Percentiles rank a stretch among this genome's conserved stretches.
Conservation (phyloP, 2,797 vertebrate genomes). For the Platalea minor region DNA sequence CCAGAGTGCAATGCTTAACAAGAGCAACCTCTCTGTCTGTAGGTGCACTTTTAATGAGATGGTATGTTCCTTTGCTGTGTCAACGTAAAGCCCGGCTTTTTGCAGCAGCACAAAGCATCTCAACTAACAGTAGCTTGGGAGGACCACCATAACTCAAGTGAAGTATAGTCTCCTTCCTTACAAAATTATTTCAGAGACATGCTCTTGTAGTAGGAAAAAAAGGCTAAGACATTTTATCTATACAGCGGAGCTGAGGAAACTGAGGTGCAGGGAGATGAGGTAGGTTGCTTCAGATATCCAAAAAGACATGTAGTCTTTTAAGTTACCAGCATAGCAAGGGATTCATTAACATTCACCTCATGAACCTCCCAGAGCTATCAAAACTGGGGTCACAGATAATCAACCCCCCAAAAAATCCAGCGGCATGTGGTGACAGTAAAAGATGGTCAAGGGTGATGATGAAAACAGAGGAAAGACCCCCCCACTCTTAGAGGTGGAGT, state of each 20-base stretch:
- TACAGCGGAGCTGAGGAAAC: background rate
- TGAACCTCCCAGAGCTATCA: background rate
- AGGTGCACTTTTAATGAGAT: background rate
- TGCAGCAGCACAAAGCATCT: background rate
- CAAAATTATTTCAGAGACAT: background rate
- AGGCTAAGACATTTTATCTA: background rate
- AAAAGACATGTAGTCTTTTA: background rate
- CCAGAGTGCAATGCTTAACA: rapidly evolving
- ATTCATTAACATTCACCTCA: background rate
- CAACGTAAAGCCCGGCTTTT: background rate
- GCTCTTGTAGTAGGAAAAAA: background rate
- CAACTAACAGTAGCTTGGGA: background rate
- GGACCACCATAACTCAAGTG: background rate
- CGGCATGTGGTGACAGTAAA: background rate
- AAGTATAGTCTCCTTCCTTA: background rate
- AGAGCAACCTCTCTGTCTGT: background rate
- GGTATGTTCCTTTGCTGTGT: background rate
- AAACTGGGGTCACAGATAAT: background rate
- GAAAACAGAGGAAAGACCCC: background rate
- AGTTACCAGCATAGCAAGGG: background rate
- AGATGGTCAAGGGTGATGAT: background rate
- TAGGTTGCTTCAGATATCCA: background rate
- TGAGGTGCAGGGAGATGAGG: background rate
- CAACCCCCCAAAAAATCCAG: background rate
- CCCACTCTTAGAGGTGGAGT: background rate